phyloP scores from a whole-genome alignment of 2,113 vertebrate genomes.

The Pelecanus crispus region DNA sequence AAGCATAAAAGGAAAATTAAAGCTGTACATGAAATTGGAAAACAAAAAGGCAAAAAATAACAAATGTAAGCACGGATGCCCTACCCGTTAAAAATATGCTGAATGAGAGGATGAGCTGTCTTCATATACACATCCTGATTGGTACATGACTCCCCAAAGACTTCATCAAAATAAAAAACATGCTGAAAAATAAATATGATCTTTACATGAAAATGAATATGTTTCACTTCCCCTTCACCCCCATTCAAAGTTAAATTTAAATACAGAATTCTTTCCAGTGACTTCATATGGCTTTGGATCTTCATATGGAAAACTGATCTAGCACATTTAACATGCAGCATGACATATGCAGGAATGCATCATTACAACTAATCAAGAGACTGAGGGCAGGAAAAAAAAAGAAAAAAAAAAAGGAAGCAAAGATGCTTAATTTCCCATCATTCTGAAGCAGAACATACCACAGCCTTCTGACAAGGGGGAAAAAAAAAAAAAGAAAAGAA shows the following conservation, averaged over 20 bases:
- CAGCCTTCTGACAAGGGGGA: background rate
- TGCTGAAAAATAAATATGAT: constrained; percentile 80
- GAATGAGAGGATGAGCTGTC: constrained; percentile 87
- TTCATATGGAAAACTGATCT: background rate
- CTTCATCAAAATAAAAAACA: constrained; percentile 92
- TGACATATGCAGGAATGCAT: background rate
- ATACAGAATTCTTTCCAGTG: background rate
- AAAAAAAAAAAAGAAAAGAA: background rate
- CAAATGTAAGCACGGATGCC: constrained; percentile 15
- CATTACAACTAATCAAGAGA: background rate
- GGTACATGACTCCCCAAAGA: constrained; percentile 85
- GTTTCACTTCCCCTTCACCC: background rate
- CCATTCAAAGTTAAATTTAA: background rate
- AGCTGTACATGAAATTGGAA: background rate
- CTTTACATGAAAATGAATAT: constrained; percentile 31
- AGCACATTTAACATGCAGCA: background rate
- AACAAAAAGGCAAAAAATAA: constrained; percentile 31
- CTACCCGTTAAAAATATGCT: constrained; percentile 89
- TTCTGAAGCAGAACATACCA: background rate
- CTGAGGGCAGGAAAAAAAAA: background rate
- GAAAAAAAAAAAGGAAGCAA: background rate
- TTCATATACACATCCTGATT: constrained; percentile 87
- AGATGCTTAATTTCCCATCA: background rate
- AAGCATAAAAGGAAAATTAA: background rate
- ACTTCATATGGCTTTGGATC: background rate